These are phyloP conservation scores for Aplysina aerophoba DNA, from an alignment of 37 sponge, comb jelly and placozoan genomes.

Conservation along the genomic window DNA sequence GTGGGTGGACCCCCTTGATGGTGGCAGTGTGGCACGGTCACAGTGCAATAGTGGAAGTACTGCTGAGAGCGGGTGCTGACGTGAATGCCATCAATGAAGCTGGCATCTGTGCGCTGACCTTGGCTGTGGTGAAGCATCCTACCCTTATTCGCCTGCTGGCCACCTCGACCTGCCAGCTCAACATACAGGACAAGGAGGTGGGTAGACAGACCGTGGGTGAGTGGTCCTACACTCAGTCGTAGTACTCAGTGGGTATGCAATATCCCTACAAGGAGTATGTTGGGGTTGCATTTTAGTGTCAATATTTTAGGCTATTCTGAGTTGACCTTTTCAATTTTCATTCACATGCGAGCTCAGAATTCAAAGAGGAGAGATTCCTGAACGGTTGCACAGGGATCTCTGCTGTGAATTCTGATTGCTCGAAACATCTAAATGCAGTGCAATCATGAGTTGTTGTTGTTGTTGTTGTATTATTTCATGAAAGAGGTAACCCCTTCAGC, in stretches of 20 bases:
- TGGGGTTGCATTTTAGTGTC: no score
- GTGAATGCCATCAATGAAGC: slow-evolving; percentile 44
- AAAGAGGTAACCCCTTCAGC: no score
- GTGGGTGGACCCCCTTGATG: slow-evolving; percentile 51
- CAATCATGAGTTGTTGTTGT: no score
- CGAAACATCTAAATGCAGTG: no score
- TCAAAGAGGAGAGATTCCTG: no score
- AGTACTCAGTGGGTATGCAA: neutral
- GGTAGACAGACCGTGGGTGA: neutral
- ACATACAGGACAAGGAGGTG: neutral
- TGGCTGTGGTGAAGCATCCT: slow-evolving; percentile 49
- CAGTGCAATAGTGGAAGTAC: slow-evolving; percentile 23
- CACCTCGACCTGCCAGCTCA: slow-evolving; percentile 7
- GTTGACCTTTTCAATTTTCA: no score
- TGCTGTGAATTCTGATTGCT: no score
- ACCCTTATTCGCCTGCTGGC: slow-evolving; percentile 27
- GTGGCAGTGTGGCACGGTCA: slow-evolving; percentile 50
- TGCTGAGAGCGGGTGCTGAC: slow-evolving; percentile 13
- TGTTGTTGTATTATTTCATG: no score
- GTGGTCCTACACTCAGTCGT: neutral
- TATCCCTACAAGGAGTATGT: no score
- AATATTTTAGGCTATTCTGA: no score
- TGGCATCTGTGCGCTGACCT: slow-evolving; percentile 18
- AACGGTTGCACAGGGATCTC: no score
- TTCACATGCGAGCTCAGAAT: no score